Base-by-base conservation (phyloP, 2,888 invertebrate genomes). In the Bombylius discolor region DNA sequence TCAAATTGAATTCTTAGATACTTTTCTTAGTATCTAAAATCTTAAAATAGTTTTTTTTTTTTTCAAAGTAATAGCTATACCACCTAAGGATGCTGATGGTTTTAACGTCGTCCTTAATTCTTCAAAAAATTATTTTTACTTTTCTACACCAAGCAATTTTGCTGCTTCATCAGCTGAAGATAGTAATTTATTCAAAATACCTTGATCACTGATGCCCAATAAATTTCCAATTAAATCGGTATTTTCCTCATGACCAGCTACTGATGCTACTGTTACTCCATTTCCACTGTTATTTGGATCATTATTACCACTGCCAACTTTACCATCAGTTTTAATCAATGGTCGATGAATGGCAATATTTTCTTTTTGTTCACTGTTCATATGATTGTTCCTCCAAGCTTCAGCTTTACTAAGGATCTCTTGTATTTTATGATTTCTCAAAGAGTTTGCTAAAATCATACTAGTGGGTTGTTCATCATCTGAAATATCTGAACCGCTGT, bases 181-280 rank as follows among this genome's bases (percentile, higher is more conserved):
- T 42, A 94, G 79, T 61, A 89, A 81, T 72, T 87, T 85, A 67
- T 94, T 93, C 55, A 95, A 85, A 59, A 89, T 83, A 14, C 87
- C 85, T 63, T 86, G 83, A 70, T 91, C 92, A 47, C 87, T 83
- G 59, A 95, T 89, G 0, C 93, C 94, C 23, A 95, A 76, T 2
- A 95, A 78, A 72, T 93, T 92, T 11, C 92, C 91, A 63, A 95
- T 91, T 56, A 95, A 79, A 70, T 92, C 91, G 58, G 81, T 79
- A 52, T 79, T 78, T 49, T 80, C 79, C 66, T 81, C 82, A 1
- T 45, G 5, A 45, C 14, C 53, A 53, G 7, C 23, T 39, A 8
- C 13, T 47, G 11, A 45, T 23, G 7, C 23, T 39, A 8, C 13
- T 47, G 11, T 9, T 23, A 61, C 23, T 4, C 55, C 50, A 5